Conservation (phyloP, 2,888 invertebrate genomes). For the Ormia ochracea region DNA sequence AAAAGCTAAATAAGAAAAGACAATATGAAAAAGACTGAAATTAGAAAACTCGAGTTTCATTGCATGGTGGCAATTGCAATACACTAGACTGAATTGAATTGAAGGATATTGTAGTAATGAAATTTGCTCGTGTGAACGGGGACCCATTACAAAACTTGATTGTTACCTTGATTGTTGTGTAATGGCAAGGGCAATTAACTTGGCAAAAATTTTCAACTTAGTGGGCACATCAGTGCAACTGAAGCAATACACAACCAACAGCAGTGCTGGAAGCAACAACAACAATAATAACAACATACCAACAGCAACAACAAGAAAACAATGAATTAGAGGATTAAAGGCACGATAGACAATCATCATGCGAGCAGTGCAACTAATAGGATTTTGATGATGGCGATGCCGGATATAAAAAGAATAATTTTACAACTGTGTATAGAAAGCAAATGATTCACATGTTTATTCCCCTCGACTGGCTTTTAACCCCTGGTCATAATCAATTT, state of each 20-base stretch:
- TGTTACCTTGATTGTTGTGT: slow-evolving; percentile 29
- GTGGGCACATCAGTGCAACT: slow-evolving; percentile 28
- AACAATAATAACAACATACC: background rate
- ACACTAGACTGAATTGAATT: too few relatives aligned
- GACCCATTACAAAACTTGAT: background rate
- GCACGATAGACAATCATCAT: slow-evolving; percentile 27
- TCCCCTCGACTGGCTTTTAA: slow-evolving; percentile 48
- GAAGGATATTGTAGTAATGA: too few relatives aligned
- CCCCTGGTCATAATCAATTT: slow-evolving; percentile 57
- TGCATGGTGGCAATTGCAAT: too few relatives aligned
- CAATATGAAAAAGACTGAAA: too few relatives aligned
- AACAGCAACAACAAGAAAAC: background rate
- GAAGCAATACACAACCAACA: slow-evolving; percentile 9
- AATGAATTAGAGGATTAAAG: background rate
- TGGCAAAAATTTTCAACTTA: slow-evolving; percentile 42
- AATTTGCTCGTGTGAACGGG: too few relatives aligned
- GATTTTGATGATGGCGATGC: slow-evolving; percentile 69
- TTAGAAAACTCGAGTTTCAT: too few relatives aligned
- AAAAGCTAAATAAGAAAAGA: too few relatives aligned
- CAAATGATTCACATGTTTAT: slow-evolving; percentile 50
- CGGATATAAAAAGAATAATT: slow-evolving; percentile 63
- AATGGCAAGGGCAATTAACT: slow-evolving; percentile 56
- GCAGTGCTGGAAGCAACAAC: too few relatives aligned
- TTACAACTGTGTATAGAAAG: slow-evolving; percentile 45
- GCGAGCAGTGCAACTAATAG: slow-evolving; percentile 69